Evolutionary conservation across 2,113 vertebrate genomes (phyloP).

Genomic region (western clawed frog (Xenopus tropicalis)): DNA sequence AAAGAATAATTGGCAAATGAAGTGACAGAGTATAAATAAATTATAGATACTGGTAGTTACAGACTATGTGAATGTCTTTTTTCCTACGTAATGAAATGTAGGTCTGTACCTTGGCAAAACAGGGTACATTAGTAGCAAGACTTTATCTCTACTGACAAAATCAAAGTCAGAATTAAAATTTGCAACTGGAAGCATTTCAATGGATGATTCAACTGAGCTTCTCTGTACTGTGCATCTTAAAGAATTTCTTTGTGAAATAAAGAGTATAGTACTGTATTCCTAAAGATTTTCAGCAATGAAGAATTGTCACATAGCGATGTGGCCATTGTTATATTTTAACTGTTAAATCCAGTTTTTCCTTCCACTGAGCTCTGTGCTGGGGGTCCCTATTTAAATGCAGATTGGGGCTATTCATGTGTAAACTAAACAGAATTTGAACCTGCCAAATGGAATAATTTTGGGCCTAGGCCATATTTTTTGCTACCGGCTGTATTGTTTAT

Average conservation of each 20-base stretch:
- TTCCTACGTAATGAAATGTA: conserved; percentile 32
- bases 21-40: neutral
- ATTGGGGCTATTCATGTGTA: conserved; percentile 71
- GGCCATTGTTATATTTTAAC: conserved; percentile 70
- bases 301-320: conserved; percentile 57
- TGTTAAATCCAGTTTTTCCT: conserved; percentile 69
- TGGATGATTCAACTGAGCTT: conserved; percentile 60
- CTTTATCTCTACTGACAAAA: conserved; percentile 68
- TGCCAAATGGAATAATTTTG: conserved; percentile 73
- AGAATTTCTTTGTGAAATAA: conserved; percentile 62
- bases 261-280: conserved; percentile 61
- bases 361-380: conserved; percentile 64
- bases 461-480: conserved; percentile 62
- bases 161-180: conserved; percentile 63
- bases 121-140: conserved; percentile 61
- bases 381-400: conserved; percentile 74
- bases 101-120: conserved; percentile 56
- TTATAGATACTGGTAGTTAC: neutral
- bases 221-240: conserved; percentile 52
- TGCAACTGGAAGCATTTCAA: conserved; percentile 61
- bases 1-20: neutral
- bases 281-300: conserved; percentile 66
- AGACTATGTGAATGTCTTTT: conserved; percentile 6
- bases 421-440: conserved; percentile 68
- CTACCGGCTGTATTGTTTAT: conserved; percentile 52